These are phyloP conservation scores for Gari tellinella DNA, from an alignment of 2,888 invertebrate genomes.

Conservation along the genomic window DNA sequence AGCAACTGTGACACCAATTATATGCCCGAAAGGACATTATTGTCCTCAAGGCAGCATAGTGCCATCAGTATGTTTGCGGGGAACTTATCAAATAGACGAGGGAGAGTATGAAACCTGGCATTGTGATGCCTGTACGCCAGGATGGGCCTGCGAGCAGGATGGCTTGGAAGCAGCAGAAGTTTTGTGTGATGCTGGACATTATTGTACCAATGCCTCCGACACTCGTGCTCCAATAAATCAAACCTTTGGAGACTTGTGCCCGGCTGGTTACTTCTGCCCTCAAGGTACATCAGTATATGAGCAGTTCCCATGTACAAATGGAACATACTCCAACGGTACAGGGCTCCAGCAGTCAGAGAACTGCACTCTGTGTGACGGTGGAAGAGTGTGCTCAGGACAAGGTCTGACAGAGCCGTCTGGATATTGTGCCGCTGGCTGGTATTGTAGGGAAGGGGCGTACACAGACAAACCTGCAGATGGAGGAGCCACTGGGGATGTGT, in stretches of 20 bases:
- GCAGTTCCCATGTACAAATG: constrained; percentile 78
- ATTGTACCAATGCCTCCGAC: constrained; percentile 74
- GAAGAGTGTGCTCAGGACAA: constrained; percentile 75
- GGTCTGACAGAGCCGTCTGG: constrained; percentile 78
- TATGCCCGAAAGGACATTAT: constrained; percentile 80
- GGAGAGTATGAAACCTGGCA: constrained; percentile 73
- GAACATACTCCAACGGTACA: constrained; percentile 81
- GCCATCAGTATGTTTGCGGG: constrained; percentile 80
- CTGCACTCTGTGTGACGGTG: constrained; percentile 80
- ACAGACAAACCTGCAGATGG: constrained; percentile 80
- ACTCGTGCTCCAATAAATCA: constrained; percentile 65
- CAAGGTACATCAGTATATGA: constrained; percentile 74
- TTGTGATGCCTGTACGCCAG: constrained; percentile 76
- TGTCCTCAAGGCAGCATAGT: constrained; percentile 78
- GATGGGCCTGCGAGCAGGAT: constrained; percentile 78
- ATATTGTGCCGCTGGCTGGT: constrained; percentile 80
- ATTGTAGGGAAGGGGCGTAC: constrained; percentile 76
- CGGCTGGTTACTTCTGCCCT: constrained; percentile 81
- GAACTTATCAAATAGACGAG: constrained; percentile 73
- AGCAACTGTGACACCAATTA: constrained; percentile 69
- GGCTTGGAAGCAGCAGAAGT: constrained; percentile 74
- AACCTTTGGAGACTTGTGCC: constrained; percentile 78
- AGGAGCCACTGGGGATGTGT: constrained; percentile 80
- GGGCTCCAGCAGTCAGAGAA: constrained; percentile 68
- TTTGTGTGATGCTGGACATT: constrained; percentile 78